phyloP scores from a whole-genome alignment of 1,140 invertebrate species.

The Tetramorium alpestre region DNA sequence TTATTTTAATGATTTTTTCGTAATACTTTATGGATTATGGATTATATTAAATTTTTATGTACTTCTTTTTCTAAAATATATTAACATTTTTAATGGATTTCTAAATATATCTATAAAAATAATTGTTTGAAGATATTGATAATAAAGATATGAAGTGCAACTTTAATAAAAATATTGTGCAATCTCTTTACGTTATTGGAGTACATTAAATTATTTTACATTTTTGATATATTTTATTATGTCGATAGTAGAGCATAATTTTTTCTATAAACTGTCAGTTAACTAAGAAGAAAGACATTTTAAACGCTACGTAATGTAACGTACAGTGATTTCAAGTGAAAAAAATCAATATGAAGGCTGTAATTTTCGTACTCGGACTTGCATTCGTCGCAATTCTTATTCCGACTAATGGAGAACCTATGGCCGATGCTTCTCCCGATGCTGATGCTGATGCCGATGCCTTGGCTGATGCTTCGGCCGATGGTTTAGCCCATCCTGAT shows the following conservation, averaged over 20 bases:
- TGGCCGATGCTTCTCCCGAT: background rate
- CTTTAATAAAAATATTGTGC: background rate
- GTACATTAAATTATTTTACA: background rate
- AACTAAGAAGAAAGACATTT: background rate
- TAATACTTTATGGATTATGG: background rate
- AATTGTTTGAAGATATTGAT: background rate
- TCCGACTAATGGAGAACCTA: background rate
- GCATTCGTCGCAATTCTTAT: conserved; percentile 3
- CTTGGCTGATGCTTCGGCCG: background rate
- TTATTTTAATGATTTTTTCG: background rate
- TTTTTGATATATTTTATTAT: conserved; percentile 15
- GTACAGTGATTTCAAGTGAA: background rate
- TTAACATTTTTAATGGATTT: background rate
- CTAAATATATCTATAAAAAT: background rate
- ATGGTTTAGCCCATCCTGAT: too few relatives aligned
- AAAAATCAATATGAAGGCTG: background rate
- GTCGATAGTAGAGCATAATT: background rate
- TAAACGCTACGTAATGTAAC: background rate
- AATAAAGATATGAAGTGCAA: background rate
- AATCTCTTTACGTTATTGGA: background rate
- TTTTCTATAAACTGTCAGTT: background rate
- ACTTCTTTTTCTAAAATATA: background rate
- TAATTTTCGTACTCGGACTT: background rate
- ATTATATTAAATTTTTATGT: background rate
- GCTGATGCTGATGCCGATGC: background rate